Evolutionary conservation across 2,113 vertebrate species (phyloP).

Genomic region (Parotia lawesii): DNA sequence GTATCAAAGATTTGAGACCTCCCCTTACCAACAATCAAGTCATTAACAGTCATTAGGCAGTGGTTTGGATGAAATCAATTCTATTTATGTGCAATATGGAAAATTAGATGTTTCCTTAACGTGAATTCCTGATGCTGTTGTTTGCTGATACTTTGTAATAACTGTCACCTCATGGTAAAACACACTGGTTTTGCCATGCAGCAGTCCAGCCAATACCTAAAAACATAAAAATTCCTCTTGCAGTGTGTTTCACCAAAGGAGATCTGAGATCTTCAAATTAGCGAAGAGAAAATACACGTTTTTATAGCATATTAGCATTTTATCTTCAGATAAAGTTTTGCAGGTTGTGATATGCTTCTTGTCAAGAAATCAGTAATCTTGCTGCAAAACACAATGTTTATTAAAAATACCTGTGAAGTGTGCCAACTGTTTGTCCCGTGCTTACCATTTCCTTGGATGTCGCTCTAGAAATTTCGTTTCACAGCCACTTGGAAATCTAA

Average conservation of each 20-base stretch:
- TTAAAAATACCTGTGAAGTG: not conserved
- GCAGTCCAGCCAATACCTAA: not conserved
- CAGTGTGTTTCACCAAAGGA: not conserved
- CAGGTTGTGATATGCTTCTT: not conserved
- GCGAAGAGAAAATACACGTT: rapidly evolving
- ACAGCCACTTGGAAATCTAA: not conserved
- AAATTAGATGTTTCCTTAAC: not conserved
- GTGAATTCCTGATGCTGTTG: not conserved
- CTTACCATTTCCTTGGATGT: not conserved
- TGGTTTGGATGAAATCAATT: not conserved
- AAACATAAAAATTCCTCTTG: not conserved
- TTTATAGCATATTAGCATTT: not conserved
- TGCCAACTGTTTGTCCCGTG: not conserved
- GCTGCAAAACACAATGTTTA: not conserved
- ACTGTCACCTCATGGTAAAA: not conserved
- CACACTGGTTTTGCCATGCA: not conserved
- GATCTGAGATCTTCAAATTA: not conserved
- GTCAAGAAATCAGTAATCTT: not conserved
- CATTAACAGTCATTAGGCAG: not conserved
- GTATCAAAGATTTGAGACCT: not conserved
- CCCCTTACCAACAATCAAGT: rapidly evolving
- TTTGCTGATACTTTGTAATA: not conserved
- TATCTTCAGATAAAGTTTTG: not conserved
- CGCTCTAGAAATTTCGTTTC: not conserved
- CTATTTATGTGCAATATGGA: not conserved